These are phyloP conservation scores for Phyllopteryx taeniolatus DNA, from an alignment of 2,113 vertebrate species.

Conservation along the genomic window DNA sequence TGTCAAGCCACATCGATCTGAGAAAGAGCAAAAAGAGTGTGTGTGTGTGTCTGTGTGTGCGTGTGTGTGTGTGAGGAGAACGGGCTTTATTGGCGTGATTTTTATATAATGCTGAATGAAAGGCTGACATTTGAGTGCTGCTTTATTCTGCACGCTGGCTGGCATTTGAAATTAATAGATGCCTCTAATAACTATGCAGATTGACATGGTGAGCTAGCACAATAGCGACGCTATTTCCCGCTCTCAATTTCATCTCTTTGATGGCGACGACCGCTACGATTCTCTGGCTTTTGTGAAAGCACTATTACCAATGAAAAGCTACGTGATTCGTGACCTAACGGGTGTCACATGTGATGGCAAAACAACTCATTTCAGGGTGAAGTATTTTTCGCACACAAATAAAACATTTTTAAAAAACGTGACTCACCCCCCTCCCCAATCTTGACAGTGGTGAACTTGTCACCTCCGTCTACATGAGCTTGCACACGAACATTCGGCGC, in stretches of 20 bases:
- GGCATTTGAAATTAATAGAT: conserved; percentile 73
- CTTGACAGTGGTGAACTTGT: neutral
- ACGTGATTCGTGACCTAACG: neutral
- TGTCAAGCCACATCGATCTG: conserved; percentile 63
- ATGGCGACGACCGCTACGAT: conserved; percentile 44
- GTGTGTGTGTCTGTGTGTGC: neutral
- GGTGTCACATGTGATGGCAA: neutral
- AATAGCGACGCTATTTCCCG: conserved; percentile 45
- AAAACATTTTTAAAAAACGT: neutral
- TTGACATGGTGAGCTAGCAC: conserved; percentile 53
- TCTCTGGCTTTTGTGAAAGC: conserved; percentile 2
- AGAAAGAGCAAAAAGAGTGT: conserved; percentile 43
- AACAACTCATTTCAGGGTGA: neutral
- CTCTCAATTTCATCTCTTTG: conserved; percentile 50
- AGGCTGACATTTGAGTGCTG: conserved; percentile 67
- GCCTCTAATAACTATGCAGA: conserved; percentile 66
- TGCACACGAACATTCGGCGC: neutral
- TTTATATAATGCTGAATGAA: conserved; percentile 62
- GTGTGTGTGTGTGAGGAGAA: conserved; percentile 12
- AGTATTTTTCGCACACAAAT: neutral
- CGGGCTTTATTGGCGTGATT: conserved; percentile 40
- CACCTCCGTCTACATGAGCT: neutral
- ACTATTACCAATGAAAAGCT: no score
- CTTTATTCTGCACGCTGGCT: conserved; percentile 65
- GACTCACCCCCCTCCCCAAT: neutral